phyloP scores from a whole-genome alignment of 2,113 vertebrate genomes.

The Datnioides undecimradiatus region DNA sequence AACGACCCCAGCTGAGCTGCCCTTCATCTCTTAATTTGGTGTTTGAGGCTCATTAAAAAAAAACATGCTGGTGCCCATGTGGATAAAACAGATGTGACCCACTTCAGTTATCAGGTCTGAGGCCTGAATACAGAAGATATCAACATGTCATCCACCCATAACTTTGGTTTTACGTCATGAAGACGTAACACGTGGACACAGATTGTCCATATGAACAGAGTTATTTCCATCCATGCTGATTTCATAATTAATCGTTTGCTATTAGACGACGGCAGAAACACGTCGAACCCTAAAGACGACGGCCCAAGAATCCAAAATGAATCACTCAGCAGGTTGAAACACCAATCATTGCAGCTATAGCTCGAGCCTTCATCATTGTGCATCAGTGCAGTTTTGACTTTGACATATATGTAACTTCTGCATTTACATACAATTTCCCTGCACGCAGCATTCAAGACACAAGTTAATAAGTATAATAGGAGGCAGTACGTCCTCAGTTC shows the following conservation, averaged over 20 bases:
- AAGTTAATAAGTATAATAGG: not conserved
- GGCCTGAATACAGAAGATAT: not conserved
- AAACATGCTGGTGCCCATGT: conserved; percentile 19
- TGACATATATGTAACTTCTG: not conserved
- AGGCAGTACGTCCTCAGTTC: too few species aligned
- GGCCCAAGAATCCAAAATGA: too few species aligned
- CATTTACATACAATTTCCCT: not conserved
- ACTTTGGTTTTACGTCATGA: not conserved
- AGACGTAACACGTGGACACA: not conserved
- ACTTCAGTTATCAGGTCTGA: conserved; percentile 4
- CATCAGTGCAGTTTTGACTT: not conserved
- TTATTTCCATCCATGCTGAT: too few species aligned
- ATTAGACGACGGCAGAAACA: not conserved
- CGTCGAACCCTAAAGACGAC: too few species aligned
- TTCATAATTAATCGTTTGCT: not conserved
- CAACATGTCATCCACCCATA: not conserved
- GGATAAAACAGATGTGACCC: conserved; percentile 40
- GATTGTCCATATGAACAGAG: not conserved
- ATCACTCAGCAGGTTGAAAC: too few species aligned
- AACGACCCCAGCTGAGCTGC: not conserved
- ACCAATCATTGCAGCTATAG: not conserved
- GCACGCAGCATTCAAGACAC: not conserved
- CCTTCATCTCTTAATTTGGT: not conserved
- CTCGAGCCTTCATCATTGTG: not conserved
- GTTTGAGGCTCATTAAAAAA: conserved; percentile 42